Evolutionary conservation across 2,113 vertebrate genomes (phyloP), one percentile per base, ranked within the genome.

Genomic region (Pachyramphus minor): DNA sequence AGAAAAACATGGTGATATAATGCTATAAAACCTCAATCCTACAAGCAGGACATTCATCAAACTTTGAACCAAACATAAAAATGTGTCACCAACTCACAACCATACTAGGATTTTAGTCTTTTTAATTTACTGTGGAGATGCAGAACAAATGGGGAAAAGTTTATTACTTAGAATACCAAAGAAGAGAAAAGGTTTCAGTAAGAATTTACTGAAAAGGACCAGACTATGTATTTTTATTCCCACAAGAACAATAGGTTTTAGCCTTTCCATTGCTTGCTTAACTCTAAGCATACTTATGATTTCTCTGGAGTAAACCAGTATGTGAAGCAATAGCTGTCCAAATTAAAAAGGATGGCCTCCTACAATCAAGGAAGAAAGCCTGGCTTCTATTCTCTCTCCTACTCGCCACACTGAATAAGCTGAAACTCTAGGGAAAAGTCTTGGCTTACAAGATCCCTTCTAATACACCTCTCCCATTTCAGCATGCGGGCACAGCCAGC

Each of bases 111-210:
- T 42, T 77, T 84, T 20, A 49, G 19, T 30, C 8, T 41, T 85
- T 59, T 47, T 41, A 24, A 69, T 81, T 69, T 56, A 20, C 18
- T 78, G 20, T 33, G 42, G 55, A 81, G 25, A 67, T 16, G 35
- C 12, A 82, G 30, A 63, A 91, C 0, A 0, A 2, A 66, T 7
- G 12, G 12, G 9, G 10, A 7, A 7, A 89, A 31, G 28, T 84
- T 74, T 71, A 62, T 24, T 56, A 35, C 12, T 80, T 50, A 8
- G 8, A 87, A 44, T 17, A 74, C 4, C 1, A 2, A 55, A 84
- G 33, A 68, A 25, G 18, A 80, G 33, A 66, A 73, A 42, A 63
- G 17, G 30, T 35, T 80, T 64, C 27, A 28, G 9, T 39, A 37
- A 60, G 25, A 86, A 80, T 12, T 68, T 72, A 59, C 53, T 72